phyloP scores from a whole-genome alignment of 2,797 vertebrate species.

The Meda fulgida region DNA sequence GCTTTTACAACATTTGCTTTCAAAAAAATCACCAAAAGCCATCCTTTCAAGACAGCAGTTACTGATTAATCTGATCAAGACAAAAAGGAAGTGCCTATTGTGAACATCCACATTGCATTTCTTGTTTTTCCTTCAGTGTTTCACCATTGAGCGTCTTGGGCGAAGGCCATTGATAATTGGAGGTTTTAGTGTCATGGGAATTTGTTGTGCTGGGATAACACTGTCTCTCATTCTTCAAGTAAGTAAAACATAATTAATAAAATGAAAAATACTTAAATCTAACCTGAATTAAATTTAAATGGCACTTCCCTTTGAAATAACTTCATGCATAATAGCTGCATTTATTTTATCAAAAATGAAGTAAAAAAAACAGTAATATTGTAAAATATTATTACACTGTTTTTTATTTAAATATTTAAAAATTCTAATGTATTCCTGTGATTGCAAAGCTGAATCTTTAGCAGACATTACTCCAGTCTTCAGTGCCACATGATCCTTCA shows the following conservation, averaged over 20 bases:
- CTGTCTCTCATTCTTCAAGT: slow-evolving; percentile 86
- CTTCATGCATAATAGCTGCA: too few species aligned
- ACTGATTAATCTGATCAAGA: slow-evolving; percentile 28
- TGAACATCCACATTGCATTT: slow-evolving; percentile 12
- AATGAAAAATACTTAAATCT: not conserved
- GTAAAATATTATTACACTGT: too few species aligned
- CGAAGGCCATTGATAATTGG: slow-evolving; percentile 86
- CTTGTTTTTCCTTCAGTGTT: slow-evolving; percentile 76
- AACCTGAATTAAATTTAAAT: not conserved
- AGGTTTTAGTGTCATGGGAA: slow-evolving; percentile 86
- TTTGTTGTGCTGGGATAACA: slow-evolving; percentile 88
- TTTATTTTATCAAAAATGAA: too few species aligned
- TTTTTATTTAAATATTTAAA: too few species aligned
- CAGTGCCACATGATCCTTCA: too few species aligned
- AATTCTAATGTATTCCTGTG: too few species aligned
- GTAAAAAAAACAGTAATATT: too few species aligned
- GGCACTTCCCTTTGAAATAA: not conserved
- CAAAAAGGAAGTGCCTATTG: slow-evolving; percentile 8
- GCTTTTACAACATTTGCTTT: slow-evolving; percentile 39
- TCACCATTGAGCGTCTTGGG: slow-evolving; percentile 89
- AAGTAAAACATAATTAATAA: slow-evolving; percentile 23
- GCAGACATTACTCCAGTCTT: too few species aligned
- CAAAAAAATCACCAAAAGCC: not conserved
- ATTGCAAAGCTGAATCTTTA: too few species aligned
- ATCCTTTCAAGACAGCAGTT: slow-evolving; percentile 2